These are phyloP conservation scores for Rhopilema esculentum DNA, from an alignment of 30 jellyfish, hydroid and myxozoan genomes.

Conservation along the genomic window DNA sequence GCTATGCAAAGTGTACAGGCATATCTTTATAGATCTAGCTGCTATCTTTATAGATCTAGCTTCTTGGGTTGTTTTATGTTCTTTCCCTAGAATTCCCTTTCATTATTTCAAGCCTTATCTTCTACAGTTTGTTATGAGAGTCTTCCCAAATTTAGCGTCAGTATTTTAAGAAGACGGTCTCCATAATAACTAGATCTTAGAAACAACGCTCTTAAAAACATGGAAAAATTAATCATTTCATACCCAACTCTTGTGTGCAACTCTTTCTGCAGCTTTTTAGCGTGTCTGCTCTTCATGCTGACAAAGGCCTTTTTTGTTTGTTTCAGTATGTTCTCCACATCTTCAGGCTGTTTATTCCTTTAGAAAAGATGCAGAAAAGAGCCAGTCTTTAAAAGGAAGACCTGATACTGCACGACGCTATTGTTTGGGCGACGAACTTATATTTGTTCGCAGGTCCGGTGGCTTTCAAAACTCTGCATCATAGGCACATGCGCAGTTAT, in stretches of 20 bases:
- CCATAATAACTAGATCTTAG: too few relatives aligned
- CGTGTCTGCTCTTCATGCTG: conserved; percentile 27
- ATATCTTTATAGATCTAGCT: too few relatives aligned
- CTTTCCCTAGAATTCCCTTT: too few relatives aligned
- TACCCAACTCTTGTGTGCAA: conserved; percentile 57
- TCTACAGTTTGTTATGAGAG: too few relatives aligned
- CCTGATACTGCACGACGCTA: background rate
- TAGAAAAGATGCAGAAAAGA: background rate
- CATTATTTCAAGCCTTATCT: too few relatives aligned
- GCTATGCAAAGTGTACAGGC: too few relatives aligned
- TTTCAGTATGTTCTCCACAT: conserved; percentile 38
- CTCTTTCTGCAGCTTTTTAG: conserved; percentile 59
- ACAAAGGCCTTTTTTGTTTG: conserved; percentile 49
- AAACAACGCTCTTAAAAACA: background rate
- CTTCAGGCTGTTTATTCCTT: conserved; percentile 43
- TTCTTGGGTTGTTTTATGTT: too few relatives aligned
- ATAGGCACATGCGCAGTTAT: too few relatives aligned
- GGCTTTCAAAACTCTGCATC: too few relatives aligned
- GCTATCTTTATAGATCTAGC: too few relatives aligned
- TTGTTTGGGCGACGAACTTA: too few relatives aligned
- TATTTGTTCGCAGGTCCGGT: too few relatives aligned
- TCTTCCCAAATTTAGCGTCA: background rate
- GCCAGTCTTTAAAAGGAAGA: background rate
- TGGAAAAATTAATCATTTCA: background rate
- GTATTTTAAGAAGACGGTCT: background rate